Evolutionary conservation across 2,797 vertebrate genomes (phyloP), one percentile per base, ranked within the genome.

Genomic region (Babyrousa celebensis): DNA sequence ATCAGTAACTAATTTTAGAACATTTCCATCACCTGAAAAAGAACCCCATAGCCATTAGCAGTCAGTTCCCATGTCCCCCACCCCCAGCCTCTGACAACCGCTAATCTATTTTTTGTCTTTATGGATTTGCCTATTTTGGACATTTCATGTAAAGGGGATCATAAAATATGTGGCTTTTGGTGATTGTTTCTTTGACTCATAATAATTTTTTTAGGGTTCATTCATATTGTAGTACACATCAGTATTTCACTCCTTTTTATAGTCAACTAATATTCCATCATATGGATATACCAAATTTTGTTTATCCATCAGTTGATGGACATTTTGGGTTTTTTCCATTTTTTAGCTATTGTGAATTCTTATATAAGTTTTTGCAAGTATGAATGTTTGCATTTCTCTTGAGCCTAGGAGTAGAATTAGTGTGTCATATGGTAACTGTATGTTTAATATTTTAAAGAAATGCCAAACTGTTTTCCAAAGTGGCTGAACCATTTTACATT

Each of bases 211-310:
- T 86, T 23, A 87, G 87, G 17, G 23, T 56, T 86, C 32, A 60
- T 67, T 29, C 54, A 83, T 11, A 15, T 9, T 20, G 12, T n/a
- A 29, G 2, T 21, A 36, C 27, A 20, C 14, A 36, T 68, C 23
- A 74, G 60, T 85, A 68, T 21, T 18, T 43, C 62, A 43, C 54
- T 95, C 11, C 11, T 70, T 79, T 63, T 72, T 52, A 56, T 65
- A 40, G 36, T 14, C 65, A 78, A 84, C 56, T 92, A 90, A 82
- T 87, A 80, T 15, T 85, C 25, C 58, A 75, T 56, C 63, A 43
- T 71, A 21, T 36, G 3, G 43, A 60, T 29, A 92, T 5, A 54
- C 2, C 29, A 52, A 40, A 27, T 65, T 75, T 65, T 11, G n/a
- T n/a, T 95, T 75, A 71, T 52, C 60, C 18, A 18, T 89, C 63